phyloP scores from a whole-genome alignment of 2,888 invertebrate species.

The Brenthis hecate region DNA sequence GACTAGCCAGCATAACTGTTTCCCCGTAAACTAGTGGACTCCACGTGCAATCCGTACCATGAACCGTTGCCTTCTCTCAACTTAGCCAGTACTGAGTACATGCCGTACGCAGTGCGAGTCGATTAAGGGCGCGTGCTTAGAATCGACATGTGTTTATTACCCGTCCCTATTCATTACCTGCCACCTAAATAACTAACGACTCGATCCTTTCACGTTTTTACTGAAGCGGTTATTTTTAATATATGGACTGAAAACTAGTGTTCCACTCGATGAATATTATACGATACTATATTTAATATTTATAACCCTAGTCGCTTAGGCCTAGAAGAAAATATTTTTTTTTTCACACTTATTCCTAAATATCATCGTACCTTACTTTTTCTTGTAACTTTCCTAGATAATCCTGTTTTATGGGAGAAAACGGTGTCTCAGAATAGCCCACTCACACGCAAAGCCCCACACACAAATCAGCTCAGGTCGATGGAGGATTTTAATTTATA shows the following conservation, averaged over 20 bases:
- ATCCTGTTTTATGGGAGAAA: too few species aligned
- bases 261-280: neutral
- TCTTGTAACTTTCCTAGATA: too few species aligned
- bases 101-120: constrained; percentile 49
- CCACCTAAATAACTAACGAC: constrained; percentile 72
- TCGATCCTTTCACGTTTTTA: constrained; percentile 61
- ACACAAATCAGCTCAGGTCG: too few species aligned
- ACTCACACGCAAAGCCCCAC: too few species aligned
- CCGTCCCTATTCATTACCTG: constrained; percentile 73
- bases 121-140: constrained; percentile 72
- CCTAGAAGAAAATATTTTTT: too few species aligned
- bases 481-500: too few species aligned
- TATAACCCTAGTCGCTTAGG: too few species aligned
- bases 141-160: constrained; percentile 75
- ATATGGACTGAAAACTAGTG: constrained; percentile 44
- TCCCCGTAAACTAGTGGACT: constrained; percentile 51
- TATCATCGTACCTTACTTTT: too few species aligned
- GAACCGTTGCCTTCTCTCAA: constrained; percentile 49
- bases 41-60: constrained; percentile 56
- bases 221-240: constrained; percentile 67
- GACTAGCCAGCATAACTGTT: constrained; percentile 57
- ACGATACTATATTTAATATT: too few species aligned
- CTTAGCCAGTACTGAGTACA: constrained; percentile 26
- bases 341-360: too few species aligned
- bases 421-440: too few species aligned